Conservation (phyloP, 2,113 vertebrate species). For the Actenoides hombroni region DNA sequence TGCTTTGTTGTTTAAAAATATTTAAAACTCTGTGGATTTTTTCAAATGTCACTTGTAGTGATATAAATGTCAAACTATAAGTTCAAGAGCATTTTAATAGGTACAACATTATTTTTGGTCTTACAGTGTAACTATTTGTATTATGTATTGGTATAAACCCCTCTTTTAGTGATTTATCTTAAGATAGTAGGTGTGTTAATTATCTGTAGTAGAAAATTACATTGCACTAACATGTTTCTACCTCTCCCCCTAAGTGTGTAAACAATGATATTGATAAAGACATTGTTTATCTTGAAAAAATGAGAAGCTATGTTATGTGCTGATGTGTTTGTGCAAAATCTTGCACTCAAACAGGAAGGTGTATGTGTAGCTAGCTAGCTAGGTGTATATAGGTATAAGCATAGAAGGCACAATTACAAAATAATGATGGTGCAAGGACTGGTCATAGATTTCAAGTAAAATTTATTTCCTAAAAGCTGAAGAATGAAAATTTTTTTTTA, state of each 20-base stretch:
- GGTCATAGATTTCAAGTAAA: neutral
- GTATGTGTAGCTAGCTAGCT: neutral
- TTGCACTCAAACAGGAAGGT: neutral
- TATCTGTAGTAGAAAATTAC: neutral
- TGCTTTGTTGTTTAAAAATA: neutral
- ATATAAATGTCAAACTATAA: neutral
- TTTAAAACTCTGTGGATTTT: neutral
- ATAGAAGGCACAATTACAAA: neutral
- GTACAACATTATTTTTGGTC: neutral
- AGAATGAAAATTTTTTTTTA: too few species aligned
- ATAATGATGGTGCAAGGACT: neutral
- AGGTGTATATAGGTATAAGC: neutral
- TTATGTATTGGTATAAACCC: neutral
- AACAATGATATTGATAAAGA: neutral
- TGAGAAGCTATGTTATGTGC: neutral
- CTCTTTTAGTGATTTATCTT: neutral
- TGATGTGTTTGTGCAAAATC: too few species aligned
- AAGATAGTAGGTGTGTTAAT: neutral
- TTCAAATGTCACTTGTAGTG: neutral
- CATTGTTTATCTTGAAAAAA: neutral
- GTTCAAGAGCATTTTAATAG: neutral
- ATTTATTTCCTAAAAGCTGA: neutral
- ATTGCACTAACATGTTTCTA: fast-evolving
- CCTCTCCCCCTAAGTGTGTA: neutral
- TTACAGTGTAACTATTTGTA: neutral